These are phyloP conservation scores for Drusus annulatus DNA, from an alignment of 1,140 invertebrate genomes.

Conservation along the genomic window DNA sequence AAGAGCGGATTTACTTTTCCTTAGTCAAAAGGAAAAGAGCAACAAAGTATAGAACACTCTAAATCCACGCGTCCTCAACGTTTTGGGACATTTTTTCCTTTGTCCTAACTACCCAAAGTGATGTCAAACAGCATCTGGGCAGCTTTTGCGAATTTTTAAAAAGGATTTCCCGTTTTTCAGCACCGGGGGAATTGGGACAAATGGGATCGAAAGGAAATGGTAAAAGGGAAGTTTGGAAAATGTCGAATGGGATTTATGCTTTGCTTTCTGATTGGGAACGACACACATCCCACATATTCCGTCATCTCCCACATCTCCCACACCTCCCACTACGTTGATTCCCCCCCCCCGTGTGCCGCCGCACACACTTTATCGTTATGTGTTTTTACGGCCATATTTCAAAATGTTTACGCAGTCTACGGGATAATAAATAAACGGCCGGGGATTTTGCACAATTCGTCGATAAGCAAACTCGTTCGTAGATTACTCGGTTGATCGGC, in stretches of 20 bases:
- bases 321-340: too few relatives aligned
- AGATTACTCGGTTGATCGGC: too few relatives aligned
- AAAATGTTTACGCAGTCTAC: too few relatives aligned
- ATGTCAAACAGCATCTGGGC: not conserved
- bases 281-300: conserved; percentile 5
- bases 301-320: not conserved
- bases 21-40: too few relatives aligned
- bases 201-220: conserved; percentile 17
- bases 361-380: not conserved
- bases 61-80: not conserved
- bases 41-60: too few relatives aligned
- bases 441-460: too few relatives aligned
- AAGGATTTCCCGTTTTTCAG: conserved; percentile 30
- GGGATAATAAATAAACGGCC: too few relatives aligned
- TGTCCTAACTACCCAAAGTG: conserved; percentile 23
- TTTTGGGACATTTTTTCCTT: not conserved
- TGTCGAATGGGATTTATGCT: conserved; percentile 33
- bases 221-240: conserved; percentile 26
- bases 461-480: too few relatives aligned
- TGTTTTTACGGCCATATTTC: too few relatives aligned
- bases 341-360: not conserved
- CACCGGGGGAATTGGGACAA: conserved; percentile 19
- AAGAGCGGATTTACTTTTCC: too few relatives aligned
- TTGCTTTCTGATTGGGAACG: conserved; percentile 30
- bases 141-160: conserved; percentile 10